Evolutionary conservation across 2,888 invertebrate species (phyloP), one percentile per base, ranked within the genome.

Genomic region (Spodoptera littoralis): DNA sequence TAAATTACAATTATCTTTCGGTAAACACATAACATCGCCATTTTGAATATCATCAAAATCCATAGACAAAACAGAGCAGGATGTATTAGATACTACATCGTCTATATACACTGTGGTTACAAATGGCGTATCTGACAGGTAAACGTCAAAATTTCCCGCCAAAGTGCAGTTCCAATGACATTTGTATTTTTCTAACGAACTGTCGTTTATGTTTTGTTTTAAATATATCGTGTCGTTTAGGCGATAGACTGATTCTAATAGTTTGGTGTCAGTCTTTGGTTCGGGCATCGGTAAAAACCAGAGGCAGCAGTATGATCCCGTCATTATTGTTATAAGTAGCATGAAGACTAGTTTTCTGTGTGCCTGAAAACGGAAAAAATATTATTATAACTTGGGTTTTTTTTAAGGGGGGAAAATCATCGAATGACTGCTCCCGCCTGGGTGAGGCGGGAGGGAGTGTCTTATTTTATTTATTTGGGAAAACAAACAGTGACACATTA

Each of bases 301-400:
- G 67, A 98, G 95, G 18, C 96, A 91, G n/a, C 96, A 95, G 83
- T 96, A 98, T 0, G 96, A 96, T 0, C 96, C 82, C 0, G 96
- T 96, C 95, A 97, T 97, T 0, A 94, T 72, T 0, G 95, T 73
- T 50, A 98, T 96, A 0, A 98, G 88, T 0, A 93, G 76, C 87
- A 97, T 95, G 82, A 98, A 98, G 56, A 98, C 96, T 0, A 95
- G 81, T 87, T 97, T 97, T 72, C 98, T 95, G 79, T 95, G 95
- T 5, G 90, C 87, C 93, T 95, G 89, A 36, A 91, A 91, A 58
- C 3, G 60, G 67, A 65, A 51, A 45, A 18, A 50, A 52, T 13
- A 45, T 50, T 11, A 62, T 54, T 42, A 9, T 9, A 36, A 36
- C 36, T 30, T 30, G n/a, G n/a, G n/a, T n/a, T n/a, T n/a, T n/a